Base-by-base conservation (phyloP, 2,888 invertebrate genomes). In the Heliconius ethilla region DNA sequence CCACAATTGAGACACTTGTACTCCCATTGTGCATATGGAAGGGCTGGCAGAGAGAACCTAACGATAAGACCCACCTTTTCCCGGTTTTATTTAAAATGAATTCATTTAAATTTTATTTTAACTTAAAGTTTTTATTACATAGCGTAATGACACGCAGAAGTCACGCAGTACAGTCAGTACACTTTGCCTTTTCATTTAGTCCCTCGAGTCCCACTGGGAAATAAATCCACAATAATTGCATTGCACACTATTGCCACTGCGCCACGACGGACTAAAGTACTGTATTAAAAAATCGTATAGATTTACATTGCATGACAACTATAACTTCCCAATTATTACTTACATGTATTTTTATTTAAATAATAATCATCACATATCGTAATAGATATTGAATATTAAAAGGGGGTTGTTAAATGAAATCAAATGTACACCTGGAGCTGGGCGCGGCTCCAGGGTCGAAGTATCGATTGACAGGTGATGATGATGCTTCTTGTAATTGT, bases 391-490 rank as follows among this genome's bases (percentile, higher is more conserved):
- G 63, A 74, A 74, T 74, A 63, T 74, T 63, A 74, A 74, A 74
- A 74, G 3, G 74, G 63, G 78, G 59, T 62, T 66, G 70, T 78
- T 40, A 70, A 80, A 77, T 74, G 80, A 75, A 82, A 81, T 83
- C 82, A 83, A 83, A 81, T 81, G 70, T 80, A 80, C 88, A 88
- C 85, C 88, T 87, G 87, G 86, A 65, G 75, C 75, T 79, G 79
- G 81, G 78, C 84, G 59, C n/a, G n/a, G 59, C 51, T 9, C 82
- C 80, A 29, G 1, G 18, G 76, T 55, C n/a, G 11, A 13, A 25
- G 40, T 83, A 86, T 86, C 80, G 86, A 87, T 86, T 75, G 85
- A 81, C 87, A 87, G 87, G 85, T 87, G 87, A 63, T 55, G 27
- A 84, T 87, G 87, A 63, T 55, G 29, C 25, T 15, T 55, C n/a